Base-by-base conservation (phyloP, 1,140 invertebrate species). In the Apolygus lucorum region DNA sequence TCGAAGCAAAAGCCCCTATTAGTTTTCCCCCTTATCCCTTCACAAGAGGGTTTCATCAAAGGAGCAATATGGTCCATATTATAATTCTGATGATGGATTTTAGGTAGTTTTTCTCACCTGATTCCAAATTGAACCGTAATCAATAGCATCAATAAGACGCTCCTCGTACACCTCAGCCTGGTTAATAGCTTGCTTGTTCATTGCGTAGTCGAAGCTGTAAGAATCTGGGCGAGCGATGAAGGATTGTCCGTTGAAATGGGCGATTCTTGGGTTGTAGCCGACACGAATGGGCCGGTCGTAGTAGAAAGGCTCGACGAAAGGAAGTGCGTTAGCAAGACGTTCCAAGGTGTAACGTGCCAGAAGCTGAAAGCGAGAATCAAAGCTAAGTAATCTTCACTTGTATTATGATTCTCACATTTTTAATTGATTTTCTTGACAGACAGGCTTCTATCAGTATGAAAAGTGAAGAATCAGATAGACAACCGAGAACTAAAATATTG, bases 311-410 rank as follows among this genome's bases (percentile, higher is more conserved):
- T 82, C 79, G 68, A 88, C 82, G 70, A 86, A 83, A 26, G 83
- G 84, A 21, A 86, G 75, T 34, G 82, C 83, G 71, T 88, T 84
- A 2, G 86, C 84, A 28, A 88, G 74, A 74, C 87, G 83, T 77
- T 90, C 87, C 75, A 89, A 76, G 71, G 88, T 84, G 78, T 88
- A 90, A 72, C 85, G 84, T 28, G 81, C 78, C 63, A 88, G 70
- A 1, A 89, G 62, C 76, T 59, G 54, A 11, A 59, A 59, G 4
- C 22, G 11, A 14, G 22, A 11, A 59, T 8, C 34, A 42, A 42
- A n/a, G n/a, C n/a, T n/a, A n/a, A n/a, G n/a, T n/a, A n/a, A n/a
- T n/a, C n/a, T n/a, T n/a, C n/a, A n/a, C n/a, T n/a, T n/a, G n/a
- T n/a, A n/a, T n/a, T n/a, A n/a, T n/a, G n/a, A n/a, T n/a, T n/a